Base-by-base conservation (phyloP, 2,888 invertebrate genomes). In the Brenthis daphne region DNA sequence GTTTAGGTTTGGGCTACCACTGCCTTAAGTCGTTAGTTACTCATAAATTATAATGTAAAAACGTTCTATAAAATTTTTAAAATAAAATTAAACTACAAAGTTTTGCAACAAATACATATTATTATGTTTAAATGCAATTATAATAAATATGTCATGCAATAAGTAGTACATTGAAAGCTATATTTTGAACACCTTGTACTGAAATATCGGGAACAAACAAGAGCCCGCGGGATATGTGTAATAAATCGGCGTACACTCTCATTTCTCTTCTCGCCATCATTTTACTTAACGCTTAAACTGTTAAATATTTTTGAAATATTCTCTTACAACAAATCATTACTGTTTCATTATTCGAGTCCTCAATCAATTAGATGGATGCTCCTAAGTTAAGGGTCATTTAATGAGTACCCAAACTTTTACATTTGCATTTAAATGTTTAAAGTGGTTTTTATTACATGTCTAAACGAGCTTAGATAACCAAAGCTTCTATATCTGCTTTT, bases 161-260 rank as follows among this genome's bases (percentile, higher is more conserved):
- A 78, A 85, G 85, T 85, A 83, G 80, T 87, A 84, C 82, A 84
- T 80, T 79, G 78, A 75, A 82, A 81, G 79, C 85, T 82, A 82
- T 82, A 74, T 69, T 57, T 54, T 64, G 68, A 68, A 68, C 85
- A 87, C 85, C 87, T 88, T 43, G 64, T 63, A 83, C 82, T 80
- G 79, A 75, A 74, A 77, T 72, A 69, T 69, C 82, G 83, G 84
- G 82, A 85, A 82, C 85, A 82, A 87, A 88, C 86, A 85, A 82
- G 82, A 71, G 85, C 86, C 87, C 81, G 77, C 84, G 80, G 85
- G 84, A 84, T 84, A 84, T 84, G 84, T 82, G 84, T 85, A 86
- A 89, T 89, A 89, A 88, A 90, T 89, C 84, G 82, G 79, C 84
- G 77, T 76, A 77, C 79, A 81, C 81, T 82, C 82, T 82, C 81